A percentile compares a stretch with the other conserved stretches of the same genome.
phyloP scores from a whole-genome alignment of 1,140 invertebrate genomes.

The Drosophila pruinosa region DNA sequence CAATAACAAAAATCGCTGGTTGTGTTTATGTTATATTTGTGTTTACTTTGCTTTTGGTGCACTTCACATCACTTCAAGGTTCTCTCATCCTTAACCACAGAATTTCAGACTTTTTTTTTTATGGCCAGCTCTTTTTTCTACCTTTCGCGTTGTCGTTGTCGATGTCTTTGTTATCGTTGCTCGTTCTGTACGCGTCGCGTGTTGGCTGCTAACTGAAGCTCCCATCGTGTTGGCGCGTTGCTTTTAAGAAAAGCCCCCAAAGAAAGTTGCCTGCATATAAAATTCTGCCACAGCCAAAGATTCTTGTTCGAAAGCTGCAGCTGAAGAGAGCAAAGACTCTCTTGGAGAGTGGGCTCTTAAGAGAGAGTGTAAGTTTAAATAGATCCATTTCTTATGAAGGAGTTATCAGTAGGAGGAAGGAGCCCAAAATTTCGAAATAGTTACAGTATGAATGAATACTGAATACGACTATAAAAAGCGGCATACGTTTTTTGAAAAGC shows the following conservation, averaged over 20 bases:
- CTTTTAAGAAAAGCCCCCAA: slow-evolving; percentile 72
- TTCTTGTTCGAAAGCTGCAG: slow-evolving; percentile 61
- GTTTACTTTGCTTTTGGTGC: slow-evolving; percentile 18
- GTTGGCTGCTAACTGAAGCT: slow-evolving; percentile 57
- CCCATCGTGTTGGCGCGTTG: slow-evolving; percentile 39
- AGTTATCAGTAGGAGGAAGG: not conserved
- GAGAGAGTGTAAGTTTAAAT: slow-evolving; percentile 29
- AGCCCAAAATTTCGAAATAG: not conserved
- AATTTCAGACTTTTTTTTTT: slow-evolving; percentile 23
- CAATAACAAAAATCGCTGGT: slow-evolving; percentile 35
- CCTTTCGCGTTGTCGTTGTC: not conserved
- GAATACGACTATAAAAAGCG: too few relatives aligned
- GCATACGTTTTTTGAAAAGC: not conserved
- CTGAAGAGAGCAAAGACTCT: slow-evolving; percentile 21
- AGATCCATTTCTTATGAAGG: slow-evolving; percentile 2
- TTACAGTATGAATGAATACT: too few relatives aligned
- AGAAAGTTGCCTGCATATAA: slow-evolving; percentile 67
- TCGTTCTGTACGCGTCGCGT: slow-evolving; percentile 75
- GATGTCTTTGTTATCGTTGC: slow-evolving; percentile 3
- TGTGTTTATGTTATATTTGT: slow-evolving; percentile 16
- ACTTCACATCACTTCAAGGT: slow-evolving; percentile 64
- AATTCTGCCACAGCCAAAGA: slow-evolving; percentile 44
- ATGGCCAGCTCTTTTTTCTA: slow-evolving; percentile 9
- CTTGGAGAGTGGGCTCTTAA: slow-evolving; percentile 28
- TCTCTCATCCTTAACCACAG: slow-evolving; percentile 57